A percentile compares a stretch with the other conserved stretches of the same genome.
Conservation (phyloP, 2,888 invertebrate species). For the Seladonia tumulorum region DNA sequence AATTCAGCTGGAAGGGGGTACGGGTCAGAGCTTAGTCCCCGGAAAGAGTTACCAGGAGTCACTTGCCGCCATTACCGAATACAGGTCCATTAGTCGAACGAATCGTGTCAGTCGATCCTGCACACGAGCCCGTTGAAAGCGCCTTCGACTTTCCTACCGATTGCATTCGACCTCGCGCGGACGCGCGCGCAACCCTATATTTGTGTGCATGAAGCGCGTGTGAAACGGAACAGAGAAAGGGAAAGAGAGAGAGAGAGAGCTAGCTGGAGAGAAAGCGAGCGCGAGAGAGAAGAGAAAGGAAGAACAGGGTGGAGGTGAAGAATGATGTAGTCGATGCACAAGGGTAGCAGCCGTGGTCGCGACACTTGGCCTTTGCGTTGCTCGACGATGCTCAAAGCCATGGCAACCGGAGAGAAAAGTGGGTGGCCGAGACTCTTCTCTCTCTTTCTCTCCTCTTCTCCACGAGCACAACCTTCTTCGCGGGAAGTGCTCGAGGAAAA, state of each 20-base stretch:
- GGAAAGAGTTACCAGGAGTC: slow-evolving; percentile 24
- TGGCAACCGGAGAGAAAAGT: slow-evolving; percentile 33
- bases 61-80: slow-evolving; percentile 13
- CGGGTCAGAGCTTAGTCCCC: not conserved
- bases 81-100: slow-evolving; percentile 34
- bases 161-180: slow-evolving; percentile 46
- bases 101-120: slow-evolving; percentile 38
- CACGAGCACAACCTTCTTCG: slow-evolving; percentile 10
- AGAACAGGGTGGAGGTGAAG: slow-evolving; percentile 33
- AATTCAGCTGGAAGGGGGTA: slow-evolving; percentile 5
- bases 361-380: slow-evolving; percentile 67
- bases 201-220: not conserved
- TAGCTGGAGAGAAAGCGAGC: not conserved
- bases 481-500: slow-evolving; percentile 51
- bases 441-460: not conserved
- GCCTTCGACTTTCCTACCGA: slow-evolving; percentile 39
- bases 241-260: not conserved
- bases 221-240: not conserved
- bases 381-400: slow-evolving; percentile 55
- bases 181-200: not conserved
- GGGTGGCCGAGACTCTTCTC: not conserved
- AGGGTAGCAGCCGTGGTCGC: slow-evolving; percentile 61
- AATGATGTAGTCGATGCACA: slow-evolving; percentile 66
- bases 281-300: not conserved
- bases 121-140: slow-evolving; percentile 5